Base-by-base conservation (phyloP, 2,113 vertebrate species). In the Tupaia tana region DNA sequence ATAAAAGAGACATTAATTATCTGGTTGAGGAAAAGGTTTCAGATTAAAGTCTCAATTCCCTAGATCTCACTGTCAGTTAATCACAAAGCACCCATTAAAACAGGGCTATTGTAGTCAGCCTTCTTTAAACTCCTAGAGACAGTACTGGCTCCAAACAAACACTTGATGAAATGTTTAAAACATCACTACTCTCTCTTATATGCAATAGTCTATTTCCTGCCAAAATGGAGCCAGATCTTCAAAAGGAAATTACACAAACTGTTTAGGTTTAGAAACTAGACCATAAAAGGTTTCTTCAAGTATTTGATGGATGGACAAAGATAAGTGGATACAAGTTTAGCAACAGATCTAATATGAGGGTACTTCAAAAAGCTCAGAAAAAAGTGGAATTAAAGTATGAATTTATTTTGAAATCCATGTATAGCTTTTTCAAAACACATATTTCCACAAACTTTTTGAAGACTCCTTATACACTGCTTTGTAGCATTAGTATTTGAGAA, bases 1-100 rank as follows among this genome's bases (percentile, higher is more conserved):
- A 95, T 92, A 69, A 96, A 97, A 95, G 74, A 97, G 90, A 89
- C 79, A 89, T 93, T 97, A 97, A 97, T 95, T 97, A 94, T 74
- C 74, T 86, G 85, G 71, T 92, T 82, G 88, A 77, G 64, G 88
- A 80, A 94, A 97, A 93, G 69, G 73, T 82, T 97, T 95, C 82
- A 97, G 90, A 92, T 96, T 95, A 80, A 97, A 95, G 64, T 92
- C 89, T 86, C 89, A 95, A 71, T 95, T 93, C 54, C 70, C 79
- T 79, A 63, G 74, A 89, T 73, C 58, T 84, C 58, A 83, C 56
- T 91, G 58, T 89, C 93, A 91, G 66, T 85, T 91, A 91, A 91
- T 96, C 75, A 89, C 80, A 93, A 96, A 96, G 52, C 16, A 56
- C n/a, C 78, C 93, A 95, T 94, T 95, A 96, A 83, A 94, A 75